Evolutionary conservation across 2,888 invertebrate genomes (phyloP).

Genomic region (Micropterix aruncella): DNA sequence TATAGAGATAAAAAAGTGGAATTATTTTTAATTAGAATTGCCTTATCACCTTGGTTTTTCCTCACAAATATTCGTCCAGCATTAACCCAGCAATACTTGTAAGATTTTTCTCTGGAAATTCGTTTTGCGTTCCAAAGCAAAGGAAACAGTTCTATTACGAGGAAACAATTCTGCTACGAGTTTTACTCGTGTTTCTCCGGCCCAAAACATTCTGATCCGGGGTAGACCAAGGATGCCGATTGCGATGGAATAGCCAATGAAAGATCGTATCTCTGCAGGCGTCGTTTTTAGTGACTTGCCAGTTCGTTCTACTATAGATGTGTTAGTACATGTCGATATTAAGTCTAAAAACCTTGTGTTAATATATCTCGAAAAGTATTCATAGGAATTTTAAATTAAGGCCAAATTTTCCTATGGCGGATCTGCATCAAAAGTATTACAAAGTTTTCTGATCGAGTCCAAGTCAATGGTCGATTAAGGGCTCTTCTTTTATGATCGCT

Average conservation of each 20-base stretch:
- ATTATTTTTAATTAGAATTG: no score
- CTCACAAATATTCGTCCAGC: no score
- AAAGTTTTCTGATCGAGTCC: neutral
- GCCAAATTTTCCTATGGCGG: neutral
- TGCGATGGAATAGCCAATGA: slow-evolving; percentile 5
- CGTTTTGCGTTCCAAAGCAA: no score
- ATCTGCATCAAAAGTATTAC: neutral
- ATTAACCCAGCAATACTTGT: no score
- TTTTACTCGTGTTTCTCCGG: slow-evolving; percentile 4
- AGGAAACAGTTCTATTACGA: no score
- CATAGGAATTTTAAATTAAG: neutral
- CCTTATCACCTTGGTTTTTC: no score
- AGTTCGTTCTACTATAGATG: neutral
- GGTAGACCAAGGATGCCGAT: slow-evolving; percentile 6
- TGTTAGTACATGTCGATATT: neutral
- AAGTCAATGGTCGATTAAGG: neutral
- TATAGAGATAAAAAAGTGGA: no score
- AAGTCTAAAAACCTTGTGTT: neutral
- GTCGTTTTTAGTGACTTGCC: slow-evolving; percentile 4
- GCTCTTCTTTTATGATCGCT: neutral
- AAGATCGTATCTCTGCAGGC: slow-evolving; percentile 2
- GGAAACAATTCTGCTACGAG: slow-evolving; percentile 3
- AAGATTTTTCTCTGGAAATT: no score
- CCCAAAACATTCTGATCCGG: slow-evolving; percentile 4
- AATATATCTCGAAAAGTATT: neutral